Conservation (phyloP, 2,113 vertebrate genomes). For the Meleagris gallopavo region DNA sequence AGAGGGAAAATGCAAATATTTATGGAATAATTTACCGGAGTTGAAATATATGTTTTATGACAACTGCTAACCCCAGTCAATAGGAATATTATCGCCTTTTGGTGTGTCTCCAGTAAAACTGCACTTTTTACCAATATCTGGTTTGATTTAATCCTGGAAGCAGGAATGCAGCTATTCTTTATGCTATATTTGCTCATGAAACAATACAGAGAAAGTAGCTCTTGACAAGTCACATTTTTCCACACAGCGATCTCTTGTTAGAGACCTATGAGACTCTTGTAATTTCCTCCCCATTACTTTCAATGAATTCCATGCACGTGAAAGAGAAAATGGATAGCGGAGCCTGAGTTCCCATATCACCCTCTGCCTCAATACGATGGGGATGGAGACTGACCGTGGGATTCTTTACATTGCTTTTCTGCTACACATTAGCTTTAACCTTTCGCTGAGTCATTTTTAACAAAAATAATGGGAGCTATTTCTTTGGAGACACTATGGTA, state of each 20-base stretch:
- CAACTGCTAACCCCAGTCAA: slow-evolving; percentile 35
- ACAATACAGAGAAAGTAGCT: slow-evolving; percentile 67
- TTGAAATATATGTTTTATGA: not conserved
- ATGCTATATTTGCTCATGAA: slow-evolving; percentile 67
- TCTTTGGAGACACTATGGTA: slow-evolving; percentile 56
- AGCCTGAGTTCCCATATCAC: slow-evolving; percentile 51
- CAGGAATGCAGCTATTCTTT: slow-evolving; percentile 72
- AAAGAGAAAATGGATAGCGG: slow-evolving; percentile 58
- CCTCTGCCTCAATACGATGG: slow-evolving; percentile 62
- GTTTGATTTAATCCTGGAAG: slow-evolving; percentile 76
- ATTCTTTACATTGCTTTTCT: slow-evolving; percentile 72
- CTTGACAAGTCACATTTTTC: slow-evolving; percentile 81
- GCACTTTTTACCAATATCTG: slow-evolving; percentile 72
- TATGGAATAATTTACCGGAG: not conserved
- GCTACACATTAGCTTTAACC: slow-evolving; percentile 77
- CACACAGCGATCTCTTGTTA: slow-evolving; percentile 75
- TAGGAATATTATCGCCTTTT: slow-evolving; percentile 61
- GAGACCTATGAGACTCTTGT: slow-evolving; percentile 74
- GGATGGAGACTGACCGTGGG: slow-evolving; percentile 52
- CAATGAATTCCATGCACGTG: slow-evolving; percentile 81
- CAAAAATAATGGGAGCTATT: slow-evolving; percentile 54
- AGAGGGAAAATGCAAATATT: not conserved
- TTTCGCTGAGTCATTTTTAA: slow-evolving; percentile 58
- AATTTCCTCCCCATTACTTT: slow-evolving; percentile 79
- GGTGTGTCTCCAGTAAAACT: slow-evolving; percentile 63